Evolutionary conservation across 2,113 vertebrate genomes (phyloP).

Genomic region (Oreochromis tanganicae): DNA sequence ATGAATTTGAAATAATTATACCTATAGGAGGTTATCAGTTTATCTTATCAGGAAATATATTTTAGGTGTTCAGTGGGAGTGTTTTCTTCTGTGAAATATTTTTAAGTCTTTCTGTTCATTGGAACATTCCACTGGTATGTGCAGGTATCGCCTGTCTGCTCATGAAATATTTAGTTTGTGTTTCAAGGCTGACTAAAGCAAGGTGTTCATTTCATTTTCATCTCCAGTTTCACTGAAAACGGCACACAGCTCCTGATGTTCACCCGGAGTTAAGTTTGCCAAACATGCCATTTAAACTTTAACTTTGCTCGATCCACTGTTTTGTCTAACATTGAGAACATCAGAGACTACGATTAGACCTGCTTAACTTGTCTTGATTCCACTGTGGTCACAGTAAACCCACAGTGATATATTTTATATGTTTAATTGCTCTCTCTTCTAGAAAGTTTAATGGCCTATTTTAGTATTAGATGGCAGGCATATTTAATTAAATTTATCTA

Average conservation of each 20-base stretch:
- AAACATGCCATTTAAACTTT: background rate
- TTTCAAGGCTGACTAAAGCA: slow-evolving; percentile 43
- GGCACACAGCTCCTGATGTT: background rate
- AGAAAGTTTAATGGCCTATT: background rate
- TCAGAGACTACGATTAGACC: background rate
- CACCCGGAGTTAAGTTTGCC: background rate
- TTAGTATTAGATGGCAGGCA: background rate
- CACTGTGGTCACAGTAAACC: background rate
- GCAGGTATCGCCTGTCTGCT: slow-evolving; percentile 51
- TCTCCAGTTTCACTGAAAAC: slow-evolving; percentile 43
- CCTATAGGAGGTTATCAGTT: background rate
- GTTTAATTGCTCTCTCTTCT: background rate
- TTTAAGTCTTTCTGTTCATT: background rate
- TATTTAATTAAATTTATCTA: background rate
- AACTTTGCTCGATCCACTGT: background rate
- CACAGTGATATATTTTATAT: background rate
- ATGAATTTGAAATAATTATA: background rate
- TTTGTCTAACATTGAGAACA: background rate
- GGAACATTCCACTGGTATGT: slow-evolving; percentile 44
- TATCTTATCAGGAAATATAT: background rate
- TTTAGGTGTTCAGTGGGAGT: background rate
- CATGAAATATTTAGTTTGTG: slow-evolving; percentile 62
- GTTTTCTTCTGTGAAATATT: background rate
- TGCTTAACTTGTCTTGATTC: background rate
- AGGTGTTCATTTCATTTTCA: slow-evolving; percentile 52